Evolutionary conservation across 2,888 invertebrate species (phyloP).

Genomic region (Philonicus albiceps): DNA sequence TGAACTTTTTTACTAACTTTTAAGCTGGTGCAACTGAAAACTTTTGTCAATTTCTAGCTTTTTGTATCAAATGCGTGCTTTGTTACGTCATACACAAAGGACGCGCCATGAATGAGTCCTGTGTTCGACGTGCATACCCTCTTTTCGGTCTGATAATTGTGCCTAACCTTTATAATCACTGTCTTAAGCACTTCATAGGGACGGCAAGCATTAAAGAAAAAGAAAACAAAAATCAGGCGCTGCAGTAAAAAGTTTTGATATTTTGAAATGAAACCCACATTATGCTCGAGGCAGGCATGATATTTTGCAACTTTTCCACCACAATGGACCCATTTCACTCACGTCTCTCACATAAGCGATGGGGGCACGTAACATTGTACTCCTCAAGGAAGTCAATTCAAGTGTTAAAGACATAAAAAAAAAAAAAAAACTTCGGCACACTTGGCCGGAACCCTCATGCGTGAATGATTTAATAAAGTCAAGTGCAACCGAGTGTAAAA

Average conservation of each 20-base stretch:
- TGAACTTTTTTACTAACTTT: background rate
- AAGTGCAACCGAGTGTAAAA: conserved; percentile 31
- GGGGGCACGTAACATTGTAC: background rate
- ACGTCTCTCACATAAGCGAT: background rate
- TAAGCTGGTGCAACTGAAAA: background rate
- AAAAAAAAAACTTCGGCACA: background rate
- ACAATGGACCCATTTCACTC: conserved; percentile 11
- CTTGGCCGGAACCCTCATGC: conserved; percentile 9
- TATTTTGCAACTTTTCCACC: background rate
- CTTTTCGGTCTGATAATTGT: background rate
- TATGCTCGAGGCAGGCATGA: background rate
- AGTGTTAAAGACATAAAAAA: conserved; percentile 24
- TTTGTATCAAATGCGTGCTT: background rate
- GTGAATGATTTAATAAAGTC: conserved; percentile 40
- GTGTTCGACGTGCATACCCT: background rate
- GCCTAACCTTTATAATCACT: background rate
- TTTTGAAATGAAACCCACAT: background rate
- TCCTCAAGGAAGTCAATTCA: conserved; percentile 6
- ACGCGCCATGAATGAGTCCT: background rate
- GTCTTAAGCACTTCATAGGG: background rate
- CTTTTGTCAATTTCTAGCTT: background rate
- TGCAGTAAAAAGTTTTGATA: background rate
- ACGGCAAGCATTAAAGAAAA: background rate
- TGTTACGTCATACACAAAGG: background rate
- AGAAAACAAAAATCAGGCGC: background rate